A percentile compares a stretch with the other conserved stretches of the same genome.
phyloP scores from a whole-genome alignment of 2,797 vertebrate genomes.

The Bradypodion ventrale region DNA sequence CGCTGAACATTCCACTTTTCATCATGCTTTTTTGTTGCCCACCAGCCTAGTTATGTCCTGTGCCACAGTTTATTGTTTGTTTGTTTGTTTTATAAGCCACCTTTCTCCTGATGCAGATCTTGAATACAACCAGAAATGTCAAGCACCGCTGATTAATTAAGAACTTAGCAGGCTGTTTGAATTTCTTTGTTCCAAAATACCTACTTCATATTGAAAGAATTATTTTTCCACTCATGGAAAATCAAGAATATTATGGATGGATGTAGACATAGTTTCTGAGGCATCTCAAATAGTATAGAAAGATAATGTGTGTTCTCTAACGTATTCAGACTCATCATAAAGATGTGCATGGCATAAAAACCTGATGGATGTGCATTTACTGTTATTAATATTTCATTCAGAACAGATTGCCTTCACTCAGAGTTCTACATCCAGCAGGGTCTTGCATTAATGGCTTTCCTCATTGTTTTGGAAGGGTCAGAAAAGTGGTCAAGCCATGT shows the following conservation, averaged over 20 bases:
- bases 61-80: no score
- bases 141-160: not conserved
- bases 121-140: not conserved
- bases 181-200: not conserved
- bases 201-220: not conserved
- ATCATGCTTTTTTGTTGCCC: not conserved
- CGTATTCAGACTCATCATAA: not conserved
- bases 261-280: not conserved
- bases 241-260: not conserved
- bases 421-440: conserved; percentile 39
- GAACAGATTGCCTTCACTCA: conserved; percentile 60
- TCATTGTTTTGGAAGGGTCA: conserved; percentile 23
- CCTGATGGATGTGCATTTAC: conserved; percentile 55
- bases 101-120: no score
- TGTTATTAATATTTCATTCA: conserved; percentile 67
- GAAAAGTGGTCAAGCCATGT: conserved; percentile 50
- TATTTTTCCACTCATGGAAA: no score
- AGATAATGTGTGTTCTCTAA: conserved; percentile 34
- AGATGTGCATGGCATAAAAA: conserved; percentile 40
- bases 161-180: not conserved
- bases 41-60: not conserved
- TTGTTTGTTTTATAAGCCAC: no score
- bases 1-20: not conserved
- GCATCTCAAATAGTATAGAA: not conserved
- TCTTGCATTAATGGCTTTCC: conserved; percentile 12